Conservation (phyloP, 2,797 vertebrate species). For the Lacerta bilineata region DNA sequence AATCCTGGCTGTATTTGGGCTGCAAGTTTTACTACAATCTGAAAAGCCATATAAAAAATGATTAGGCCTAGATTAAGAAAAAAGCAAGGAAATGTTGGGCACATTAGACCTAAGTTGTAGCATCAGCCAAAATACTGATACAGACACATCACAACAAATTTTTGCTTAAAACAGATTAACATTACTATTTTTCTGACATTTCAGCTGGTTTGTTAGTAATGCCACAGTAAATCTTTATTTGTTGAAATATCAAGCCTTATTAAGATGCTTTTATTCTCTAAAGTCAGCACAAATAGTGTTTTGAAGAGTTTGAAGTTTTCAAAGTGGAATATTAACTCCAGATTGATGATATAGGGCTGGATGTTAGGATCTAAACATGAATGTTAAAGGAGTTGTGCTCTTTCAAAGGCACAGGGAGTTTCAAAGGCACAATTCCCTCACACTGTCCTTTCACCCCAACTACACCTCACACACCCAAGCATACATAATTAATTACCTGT, state of each 20-base stretch:
- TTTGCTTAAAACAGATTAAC: background rate
- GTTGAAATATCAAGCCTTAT: background rate
- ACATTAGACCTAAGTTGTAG: background rate
- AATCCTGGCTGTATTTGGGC: background rate
- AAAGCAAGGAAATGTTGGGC: background rate
- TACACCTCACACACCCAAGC: background rate
- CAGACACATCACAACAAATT: background rate
- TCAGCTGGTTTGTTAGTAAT: background rate
- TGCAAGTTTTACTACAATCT: background rate
- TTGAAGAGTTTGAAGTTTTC: background rate
- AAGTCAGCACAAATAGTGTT: too few species aligned
- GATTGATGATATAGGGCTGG: too few species aligned
- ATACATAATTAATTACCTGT: background rate
- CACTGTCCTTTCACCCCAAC: too few species aligned
- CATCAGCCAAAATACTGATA: background rate
- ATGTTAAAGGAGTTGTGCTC: background rate
- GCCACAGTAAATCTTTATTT: background rate
- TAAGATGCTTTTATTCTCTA: too few species aligned
- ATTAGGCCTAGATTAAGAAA: background rate
- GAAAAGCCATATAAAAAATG: background rate
- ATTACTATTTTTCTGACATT: background rate
- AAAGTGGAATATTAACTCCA: background rate
- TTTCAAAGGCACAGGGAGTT: background rate
- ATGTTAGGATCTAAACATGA: background rate
- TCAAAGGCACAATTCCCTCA: background rate